Evolutionary conservation across 2,113 vertebrate genomes (phyloP), one percentile per base, ranked within the genome.

Genomic region (Glaucomys volans): DNA sequence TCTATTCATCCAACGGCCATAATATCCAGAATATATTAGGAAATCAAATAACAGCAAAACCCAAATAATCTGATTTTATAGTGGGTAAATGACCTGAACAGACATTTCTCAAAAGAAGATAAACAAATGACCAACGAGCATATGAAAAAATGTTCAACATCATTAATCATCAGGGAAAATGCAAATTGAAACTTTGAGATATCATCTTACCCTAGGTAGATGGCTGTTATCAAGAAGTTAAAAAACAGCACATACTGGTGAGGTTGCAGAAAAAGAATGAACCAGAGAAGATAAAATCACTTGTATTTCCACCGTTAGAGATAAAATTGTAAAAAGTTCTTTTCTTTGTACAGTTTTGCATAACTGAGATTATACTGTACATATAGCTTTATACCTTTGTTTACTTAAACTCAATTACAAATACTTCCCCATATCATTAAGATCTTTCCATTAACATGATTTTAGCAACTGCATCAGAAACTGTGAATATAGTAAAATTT

Each of bases 311-410:
- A 72, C n/a, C 64, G 3, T 92, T 79, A 79, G 54, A 87, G n/a
- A 87, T n/a, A 81, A 88, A 86, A 75, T 80, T 89, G 5, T 54
- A 28, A 66, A 79, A 59, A 18, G 30, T 69, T 37, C 57, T 59
- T 92, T 52, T 64, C 24, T 71, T 1, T 90, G 2, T 91, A 24
- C 24, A 77, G 4, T 94, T 64, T 83, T 96, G 42, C 8, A 59
- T 57, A 47, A 40, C 87, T 81, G 82, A 90, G 47, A 57, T 57
- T 87, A 66, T 40, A 79, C 40, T 69, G 40, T 76, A 50, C 17
- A 28, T 69, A n/a, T 35, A 90, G 26, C 42, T 94, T 96, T 83
- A n/a, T 82, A 67, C 57, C 28, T 52, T 83, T 91, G 76, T 79
- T 89, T 66, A 75, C 66, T 80, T 84, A 57, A 87, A 32, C 5